Percentiles rank a stretch among this genome's conserved stretches.
phyloP scores from a whole-genome alignment of 2,797 vertebrate genomes.

The Sorex maritimensis region DNA sequence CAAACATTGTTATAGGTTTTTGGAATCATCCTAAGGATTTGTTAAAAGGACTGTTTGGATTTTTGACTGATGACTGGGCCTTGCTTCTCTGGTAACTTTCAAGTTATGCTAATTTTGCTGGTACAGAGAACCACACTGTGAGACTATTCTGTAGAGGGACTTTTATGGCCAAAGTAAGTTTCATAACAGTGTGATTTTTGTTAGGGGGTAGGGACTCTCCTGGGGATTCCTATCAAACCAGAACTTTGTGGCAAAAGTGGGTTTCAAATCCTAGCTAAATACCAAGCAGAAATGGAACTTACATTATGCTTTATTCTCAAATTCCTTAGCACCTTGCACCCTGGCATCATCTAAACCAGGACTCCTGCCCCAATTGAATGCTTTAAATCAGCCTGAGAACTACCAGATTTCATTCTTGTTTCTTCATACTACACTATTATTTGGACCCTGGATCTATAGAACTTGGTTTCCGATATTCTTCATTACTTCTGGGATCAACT shows the following conservation, averaged over 20 bases:
- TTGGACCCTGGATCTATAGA: neutral
- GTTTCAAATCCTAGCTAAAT: neutral
- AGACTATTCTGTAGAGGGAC: slow-evolving; percentile 11
- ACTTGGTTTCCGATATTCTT: slow-evolving; percentile 11
- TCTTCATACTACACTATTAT: neutral
- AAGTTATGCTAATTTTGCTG: neutral
- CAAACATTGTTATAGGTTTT: neutral
- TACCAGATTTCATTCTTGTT: neutral
- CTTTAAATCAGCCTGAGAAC: neutral
- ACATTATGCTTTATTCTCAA: neutral
- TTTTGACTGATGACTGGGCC: too few relatives aligned
- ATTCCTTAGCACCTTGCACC: neutral
- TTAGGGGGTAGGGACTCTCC: neutral
- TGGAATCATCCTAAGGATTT: neutral
- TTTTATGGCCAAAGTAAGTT: slow-evolving; percentile 9
- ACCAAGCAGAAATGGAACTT: neutral
- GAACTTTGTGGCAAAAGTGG: neutral
- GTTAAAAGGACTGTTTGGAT: neutral
- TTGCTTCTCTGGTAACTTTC: neutral
- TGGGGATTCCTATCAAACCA: neutral
- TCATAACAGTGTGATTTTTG: slow-evolving; percentile 9
- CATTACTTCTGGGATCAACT: neutral
- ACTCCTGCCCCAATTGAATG: neutral
- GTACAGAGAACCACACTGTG: neutral
- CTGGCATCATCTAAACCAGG: neutral